phyloP scores from a whole-genome alignment of 2,888 invertebrate species.

The Lycia hirtaria region DNA sequence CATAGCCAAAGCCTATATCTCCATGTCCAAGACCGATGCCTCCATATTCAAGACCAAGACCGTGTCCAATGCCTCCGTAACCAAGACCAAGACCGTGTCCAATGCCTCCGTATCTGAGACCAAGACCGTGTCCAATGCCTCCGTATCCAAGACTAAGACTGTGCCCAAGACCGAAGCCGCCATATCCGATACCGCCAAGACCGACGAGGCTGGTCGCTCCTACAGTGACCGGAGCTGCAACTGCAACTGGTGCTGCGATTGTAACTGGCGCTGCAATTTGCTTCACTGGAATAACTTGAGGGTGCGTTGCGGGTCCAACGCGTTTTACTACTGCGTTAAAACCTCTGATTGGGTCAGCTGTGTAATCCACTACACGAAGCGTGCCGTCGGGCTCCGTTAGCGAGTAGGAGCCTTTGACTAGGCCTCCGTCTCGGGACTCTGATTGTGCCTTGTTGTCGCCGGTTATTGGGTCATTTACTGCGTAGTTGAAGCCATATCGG shows the following conservation, averaged over 20 bases:
- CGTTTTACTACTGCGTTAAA: conserved; percentile 80
- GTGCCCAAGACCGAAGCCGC: conserved; percentile 33
- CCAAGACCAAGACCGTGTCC: conserved; percentile 37
- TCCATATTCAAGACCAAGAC: conserved; percentile 27
- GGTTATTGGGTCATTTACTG: conserved; percentile 76
- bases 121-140: conserved; percentile 33
- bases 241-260: conserved; percentile 44
- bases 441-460: conserved; percentile 79
- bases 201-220: conserved; percentile 32
- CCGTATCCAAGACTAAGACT: conserved; percentile 38
- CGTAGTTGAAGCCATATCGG: conserved; percentile 79
- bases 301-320: conserved; percentile 69
- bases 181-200: conserved; percentile 35
- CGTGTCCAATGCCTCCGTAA: conserved; percentile 34
- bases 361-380: conserved; percentile 73
- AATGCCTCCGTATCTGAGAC: conserved; percentile 34
- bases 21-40: conserved; percentile 30
- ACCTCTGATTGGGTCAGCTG: conserved; percentile 70
- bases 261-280: conserved; percentile 41
- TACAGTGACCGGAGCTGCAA: conserved; percentile 41
- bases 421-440: conserved; percentile 74
- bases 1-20: conserved; percentile 29
- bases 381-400: conserved; percentile 79
- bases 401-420: conserved; percentile 78
- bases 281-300: conserved; percentile 46